Base-by-base conservation (phyloP, 2,888 invertebrate species). In the Parasteatoda lunata region DNA sequence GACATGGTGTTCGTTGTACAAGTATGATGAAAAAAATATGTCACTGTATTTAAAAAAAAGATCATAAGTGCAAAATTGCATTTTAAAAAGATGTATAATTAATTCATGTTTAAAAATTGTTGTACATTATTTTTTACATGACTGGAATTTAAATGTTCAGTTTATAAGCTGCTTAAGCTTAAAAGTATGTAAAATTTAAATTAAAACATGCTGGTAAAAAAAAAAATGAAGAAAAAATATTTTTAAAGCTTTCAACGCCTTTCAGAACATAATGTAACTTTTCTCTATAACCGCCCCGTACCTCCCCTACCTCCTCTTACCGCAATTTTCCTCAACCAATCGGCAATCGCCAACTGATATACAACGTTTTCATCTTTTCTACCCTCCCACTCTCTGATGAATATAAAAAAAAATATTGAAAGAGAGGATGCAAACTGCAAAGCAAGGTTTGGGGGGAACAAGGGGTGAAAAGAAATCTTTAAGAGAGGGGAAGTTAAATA, bases 261-360 rank as follows among this genome's bases (percentile, higher is more conserved):
- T 52, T 11, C 47, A 81, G 81, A 75, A 54, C 30, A 49, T 30
- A 73, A 15, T 68, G 66, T 15, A 68, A 45, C 66, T 45, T 73
- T 77, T 52, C 75, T 68, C 70, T 5, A 13, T 45, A 51, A 6
- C 47, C 65, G 49, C 64, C 8, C 54, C 45, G 2, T 48, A 15
- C 59, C 15, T 45, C 71, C 64, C 51, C 82, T 15, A 13, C 70
- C 54, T 70, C 75, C 52, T 71, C 59, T 11, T 49, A 66, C 66
- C 80, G n/a, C 45, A 68, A 75, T 71, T 69, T 47, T 69, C 69
- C 11, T 49, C 59, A 70, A 77, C 86, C 86, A 81, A 82, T 82
- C 72, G 77, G 54, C 82, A 72, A 69, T 77, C 68, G 77, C 86
- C 86, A 82, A 81, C 86, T 81, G 77, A 68, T 77, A 73, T 76